phyloP scores from a whole-genome alignment of 2,113 vertebrate species.

The Cheirogaleus medius region DNA sequence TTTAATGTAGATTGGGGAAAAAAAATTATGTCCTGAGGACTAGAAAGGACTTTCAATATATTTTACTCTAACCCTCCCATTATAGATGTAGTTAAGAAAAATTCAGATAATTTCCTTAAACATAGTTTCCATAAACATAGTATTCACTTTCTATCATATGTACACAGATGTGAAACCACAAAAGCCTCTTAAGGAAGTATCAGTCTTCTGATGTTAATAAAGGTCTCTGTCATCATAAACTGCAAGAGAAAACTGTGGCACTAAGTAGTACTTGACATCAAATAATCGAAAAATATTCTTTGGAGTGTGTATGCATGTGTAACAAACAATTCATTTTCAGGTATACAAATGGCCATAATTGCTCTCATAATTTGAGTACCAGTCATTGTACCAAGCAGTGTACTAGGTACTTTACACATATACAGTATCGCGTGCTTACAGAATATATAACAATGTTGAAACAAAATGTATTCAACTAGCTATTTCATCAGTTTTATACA shows the following conservation, averaged over 20 bases:
- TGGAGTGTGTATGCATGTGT: neutral
- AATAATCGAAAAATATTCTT: neutral
- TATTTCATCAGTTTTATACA: neutral
- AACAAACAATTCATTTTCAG: neutral
- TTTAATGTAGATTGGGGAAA: neutral
- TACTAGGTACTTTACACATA: neutral
- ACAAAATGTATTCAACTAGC: neutral
- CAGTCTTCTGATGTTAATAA: slow-evolving; percentile 57
- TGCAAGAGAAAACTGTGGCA: neutral
- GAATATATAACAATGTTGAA: neutral
- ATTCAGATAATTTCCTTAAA: neutral
- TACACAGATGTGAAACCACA: slow-evolving; percentile 1
- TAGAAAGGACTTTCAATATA: neutral
- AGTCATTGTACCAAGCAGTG: neutral
- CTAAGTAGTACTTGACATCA: neutral
- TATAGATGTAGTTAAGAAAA: neutral
- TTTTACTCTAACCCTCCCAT: neutral
- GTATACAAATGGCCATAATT: neutral
- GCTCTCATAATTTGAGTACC: neutral
- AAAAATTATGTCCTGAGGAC: neutral
- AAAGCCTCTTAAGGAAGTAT: slow-evolving; percentile 9
- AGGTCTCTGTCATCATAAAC: slow-evolving; percentile 23
- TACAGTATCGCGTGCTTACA: neutral
- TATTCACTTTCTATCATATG: neutral
- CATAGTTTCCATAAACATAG: neutral